Evolutionary conservation across 1,140 invertebrate genomes (phyloP), one percentile per base, ranked within the genome.

Genomic region (Nomia melanderi): DNA sequence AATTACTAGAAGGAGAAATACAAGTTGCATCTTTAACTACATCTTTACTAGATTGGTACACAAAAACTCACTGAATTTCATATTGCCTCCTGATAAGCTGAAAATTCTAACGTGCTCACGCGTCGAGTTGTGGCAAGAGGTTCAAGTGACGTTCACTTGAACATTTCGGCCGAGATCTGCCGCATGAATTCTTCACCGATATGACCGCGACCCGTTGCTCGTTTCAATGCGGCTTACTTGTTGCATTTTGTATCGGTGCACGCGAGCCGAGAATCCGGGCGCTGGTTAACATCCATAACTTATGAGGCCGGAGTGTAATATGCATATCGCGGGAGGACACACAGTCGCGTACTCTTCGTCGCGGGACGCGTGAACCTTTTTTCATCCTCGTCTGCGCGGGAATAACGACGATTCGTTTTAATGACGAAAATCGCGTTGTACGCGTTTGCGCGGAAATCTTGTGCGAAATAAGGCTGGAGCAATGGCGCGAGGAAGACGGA

Each of bases 291-390:
- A 53, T 27, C 3, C 39, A 47, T 47, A 47, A 67, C 17, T 75
- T 47, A 67, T n/a, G 53, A 33, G 39, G 25, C 44, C 11, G 33
- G 29, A 67, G 67, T 59, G 73, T 56, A 75, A 75, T 59, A 75
- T 67, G 29, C 73, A 67, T 59, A 59, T 67, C 25, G 23, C 54
- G 29, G 29, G 44, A n/a, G 53, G 47, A 12, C 36, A 47, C 23
- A 36, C 73, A 33, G 44, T 66, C 36, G 14, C n/a, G 29, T 29
- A 47, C 44, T 53, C 36, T 27, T n/a, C 8, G 36, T 17, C 5
- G 14, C 3, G 9, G 44, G 23, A 56, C 31, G 0, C 23, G 31
- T 0, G 14, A 14, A 1, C 2, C 33, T n/a, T 66, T 44, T 33
- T 39, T 39, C 36, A 39, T 39, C 11, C 11, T 50, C 7, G 14